Base-by-base conservation (phyloP, 2,113 vertebrate genomes). In the Toxostoma redivivum region DNA sequence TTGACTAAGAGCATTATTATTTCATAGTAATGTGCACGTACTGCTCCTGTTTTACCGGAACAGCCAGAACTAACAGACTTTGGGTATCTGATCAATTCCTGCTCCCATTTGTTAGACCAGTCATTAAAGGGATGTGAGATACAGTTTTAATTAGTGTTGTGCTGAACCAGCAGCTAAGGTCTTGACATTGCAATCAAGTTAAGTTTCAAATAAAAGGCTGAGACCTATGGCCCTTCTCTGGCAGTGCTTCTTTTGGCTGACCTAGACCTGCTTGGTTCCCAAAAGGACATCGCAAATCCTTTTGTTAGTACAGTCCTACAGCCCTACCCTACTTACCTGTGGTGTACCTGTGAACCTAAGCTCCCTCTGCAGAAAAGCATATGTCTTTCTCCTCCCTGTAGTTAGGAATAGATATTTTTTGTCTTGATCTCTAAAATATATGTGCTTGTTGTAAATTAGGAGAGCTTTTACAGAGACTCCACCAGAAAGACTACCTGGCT, bases 121-220 rank as follows among this genome's bases (percentile, higher is more conserved):
- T 77, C 80, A 40, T 77, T 95, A 88, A 70, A 86, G 57, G 53
- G 37, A 62, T 7, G 4, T 18, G 83, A 77, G 58, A 83, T 56
- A 56, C 38, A 38, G 42, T 74, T 95, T 93, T 96, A 95, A 93
- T 93, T 90, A 93, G 56, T 13, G 18, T 45, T 90, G 42, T 95
- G 81, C 92, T 51, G 50, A 51, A 17, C 50, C 50, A 30, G 50
- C 50, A 51, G 50, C 50, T 28, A 27, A 51, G 50, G 27, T 51
- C 50, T 83, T 83, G 85, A 67, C 44, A 83, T 38, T 73, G 62
- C 0, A 0, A 51, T 51, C 56, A 90, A 92, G 11, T 57, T 91
- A 90, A 92, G 11, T 57, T 91, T 92, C 72, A 90, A 50, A 87
- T 54, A 61, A 79, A 87, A 92, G 28, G 31, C 79, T 83, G 44